Evolutionary conservation across 2,888 invertebrate genomes (phyloP).

Genomic region (Xestoiulus laeticollis): DNA sequence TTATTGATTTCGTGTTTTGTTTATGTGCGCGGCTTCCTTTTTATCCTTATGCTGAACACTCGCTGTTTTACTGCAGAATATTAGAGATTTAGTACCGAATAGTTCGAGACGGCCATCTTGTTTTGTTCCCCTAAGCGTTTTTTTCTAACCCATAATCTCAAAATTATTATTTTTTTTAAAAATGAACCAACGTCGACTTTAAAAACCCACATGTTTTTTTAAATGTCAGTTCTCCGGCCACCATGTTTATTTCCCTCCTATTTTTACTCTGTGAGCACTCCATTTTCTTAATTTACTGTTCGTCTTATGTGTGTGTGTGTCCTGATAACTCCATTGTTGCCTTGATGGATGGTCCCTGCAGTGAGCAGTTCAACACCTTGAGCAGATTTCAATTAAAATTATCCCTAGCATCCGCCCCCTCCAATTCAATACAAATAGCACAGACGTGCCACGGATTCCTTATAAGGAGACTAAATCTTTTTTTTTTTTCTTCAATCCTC

Average conservation of each 20-base stretch:
- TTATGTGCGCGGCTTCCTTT: neutral
- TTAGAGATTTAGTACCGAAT: constrained; percentile 16
- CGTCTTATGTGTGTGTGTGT: neutral
- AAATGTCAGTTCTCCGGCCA: neutral
- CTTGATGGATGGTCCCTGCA: constrained; percentile 50
- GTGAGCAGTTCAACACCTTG: constrained; percentile 47
- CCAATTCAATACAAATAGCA: constrained; percentile 48
- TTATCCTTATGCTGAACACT: constrained; percentile 2
- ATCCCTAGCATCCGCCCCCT: constrained; percentile 41
- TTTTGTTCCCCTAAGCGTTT: neutral
- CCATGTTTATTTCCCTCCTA: constrained; percentile 31
- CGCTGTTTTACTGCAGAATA: constrained; percentile 31
- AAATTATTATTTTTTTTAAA: constrained; percentile 1
- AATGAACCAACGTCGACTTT: neutral
- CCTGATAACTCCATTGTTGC: constrained; percentile 50
- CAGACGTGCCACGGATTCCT: constrained; percentile 45
- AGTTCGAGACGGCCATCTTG: constrained; percentile 5
- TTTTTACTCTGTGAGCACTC: neutral
- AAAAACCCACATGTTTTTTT: neutral
- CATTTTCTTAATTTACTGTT: constrained; percentile 43
- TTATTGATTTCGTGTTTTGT: constrained; percentile 36
- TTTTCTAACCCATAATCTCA: neutral
- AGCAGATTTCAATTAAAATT: constrained; percentile 49
- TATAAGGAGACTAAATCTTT: neutral
- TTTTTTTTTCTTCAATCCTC: neutral